Evolutionary conservation across 2,113 vertebrate genomes (phyloP), one percentile per base, ranked within the genome.

Genomic region (Caretta caretta): DNA sequence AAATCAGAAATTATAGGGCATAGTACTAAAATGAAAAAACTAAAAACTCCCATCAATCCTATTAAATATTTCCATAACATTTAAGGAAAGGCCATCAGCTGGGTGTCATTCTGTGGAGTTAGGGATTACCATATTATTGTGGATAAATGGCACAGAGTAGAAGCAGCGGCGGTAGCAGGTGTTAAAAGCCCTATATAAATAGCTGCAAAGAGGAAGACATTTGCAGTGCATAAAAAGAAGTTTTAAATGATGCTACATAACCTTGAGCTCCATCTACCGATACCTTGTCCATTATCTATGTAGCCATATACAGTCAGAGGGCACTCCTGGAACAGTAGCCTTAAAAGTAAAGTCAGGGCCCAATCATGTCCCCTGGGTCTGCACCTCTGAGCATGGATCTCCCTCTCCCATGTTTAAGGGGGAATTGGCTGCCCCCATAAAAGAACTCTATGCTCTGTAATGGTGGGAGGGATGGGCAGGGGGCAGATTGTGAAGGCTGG

Each of bases 81-180:
- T 81, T 59, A 94, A 90, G 81, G 57, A 95, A 95, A 96, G 89
- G 31, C 91, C 83, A 92, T 87, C 65, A 87, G 29, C 48, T 87
- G 69, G 25, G 84, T 94, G 94, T 88, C 93, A 27, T 85, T 95
- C 79, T 85, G 38, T 90, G 90, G 91, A 90, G 5, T 27, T 48
- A 76, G 10, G 78, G 89, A 85, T 79, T 90, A 38, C 46, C 90
- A 29, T 50, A 90, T 92, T 87, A 94, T 57, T 94, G 89, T 96
- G 87, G 96, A 91, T 91, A 90, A 95, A 93, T 79, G 8, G 14
- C 38, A 5, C 35, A 51, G 93, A 80, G 5, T 24, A 90, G 62
- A 82, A 89, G 78, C n/a, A 88, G 50, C 38, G 56, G 0, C 0
- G 13, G 17, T 48, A 65, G 79, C 50, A 92, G 24, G 10, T 84